Base-by-base conservation (phyloP, 2,797 vertebrate genomes). In the Acipenser ruthenus region DNA sequence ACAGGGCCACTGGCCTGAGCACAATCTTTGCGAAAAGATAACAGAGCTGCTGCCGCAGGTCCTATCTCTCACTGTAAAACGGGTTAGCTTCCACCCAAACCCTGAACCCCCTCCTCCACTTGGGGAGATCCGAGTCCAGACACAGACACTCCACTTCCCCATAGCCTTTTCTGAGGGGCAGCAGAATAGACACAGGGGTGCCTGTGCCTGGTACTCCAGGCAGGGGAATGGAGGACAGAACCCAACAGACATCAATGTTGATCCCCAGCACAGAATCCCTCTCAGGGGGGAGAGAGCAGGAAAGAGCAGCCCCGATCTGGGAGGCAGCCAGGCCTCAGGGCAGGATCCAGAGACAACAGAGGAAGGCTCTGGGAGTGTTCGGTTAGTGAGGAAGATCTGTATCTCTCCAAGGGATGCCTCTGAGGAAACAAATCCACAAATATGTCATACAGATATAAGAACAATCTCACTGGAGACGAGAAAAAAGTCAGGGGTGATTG, bases 51-150 rank as follows among this genome's bases (percentile, higher is more conserved):
- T 88, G 68, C 86, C 86, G 10, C 88, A 87, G 86, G 86, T 88
- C 74, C 79, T 89, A 37, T 83, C 86, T 0, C 72, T 91, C 65
- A 76, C 84, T 47, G 70, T 90, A 6, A 89, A 87, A 71, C 87
- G 83, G 70, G 88, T 90, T 1, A 80, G 71, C 69, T 90, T 89
- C 71, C 88, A 88, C 72, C 89, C 87, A 2, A 88, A 86, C 72
- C 84, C 87, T 51, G 85, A 89, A 71, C 81, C 86, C 7, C 75
- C 81, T 9, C 78, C 90, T 3, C 69, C 65, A 2, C 90, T 91
- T 53, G 89, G 89, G 72, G 84, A 88, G 51, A 85, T 88, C 18
- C 79, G 74, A 5, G 67, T 87, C 11, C 83, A 86, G 71, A 85
- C 86, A 13, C 82, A 89, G 67, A 79, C 59, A 66, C 64, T 88